Evolutionary conservation across 2,113 vertebrate species (phyloP), one percentile per base, ranked within the genome.

Genomic region (Equus quagga): DNA sequence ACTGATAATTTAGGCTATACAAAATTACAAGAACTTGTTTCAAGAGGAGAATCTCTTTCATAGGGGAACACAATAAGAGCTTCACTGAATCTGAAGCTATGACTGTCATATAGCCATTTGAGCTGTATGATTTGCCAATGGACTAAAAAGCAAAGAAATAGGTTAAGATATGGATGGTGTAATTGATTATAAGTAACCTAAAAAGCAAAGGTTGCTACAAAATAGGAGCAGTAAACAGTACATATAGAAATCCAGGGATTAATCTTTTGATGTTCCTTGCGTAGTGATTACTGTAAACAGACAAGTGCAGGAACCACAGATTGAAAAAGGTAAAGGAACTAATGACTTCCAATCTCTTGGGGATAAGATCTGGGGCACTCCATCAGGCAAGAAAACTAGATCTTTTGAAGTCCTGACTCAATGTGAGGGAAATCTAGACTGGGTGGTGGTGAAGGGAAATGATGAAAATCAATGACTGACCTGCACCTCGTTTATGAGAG

Each of bases 41-140:
- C 36, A 46, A 4, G 10, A 31, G 0, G 6, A 91, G 4, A 0
- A 0, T 0, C 7, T 73, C 3, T 87, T 83, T 82, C 19, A 28
- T 0, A 82, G 17, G 4, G 0, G 0, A 0, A 31, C 0, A 49
- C 3, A 14, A 1, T 2, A 0, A 73, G 14, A 46, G 4, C 13
- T 73, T 9, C 46, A 78, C 26, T 51, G 1, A 70, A n/a, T 18
- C 36, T 65, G 23, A 76, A 69, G 4, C 6, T 89, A 14, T 67
- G 46, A 76, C 21, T 19, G 9, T 17, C 49, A n/a, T 56, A 11
- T 26, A 60, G 36, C 41, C 31, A 28, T 83, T 46, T 67, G 15
- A 46, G 13, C 15, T 79, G 36, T 9, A 13, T 15, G 7, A 18
- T 46, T 70, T 70, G 19, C 14, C 64, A 79, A 15, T 58, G 5